Evolutionary conservation across 2,797 vertebrate species (phyloP).

Genomic region (Scolopax bukidnonensis): DNA sequence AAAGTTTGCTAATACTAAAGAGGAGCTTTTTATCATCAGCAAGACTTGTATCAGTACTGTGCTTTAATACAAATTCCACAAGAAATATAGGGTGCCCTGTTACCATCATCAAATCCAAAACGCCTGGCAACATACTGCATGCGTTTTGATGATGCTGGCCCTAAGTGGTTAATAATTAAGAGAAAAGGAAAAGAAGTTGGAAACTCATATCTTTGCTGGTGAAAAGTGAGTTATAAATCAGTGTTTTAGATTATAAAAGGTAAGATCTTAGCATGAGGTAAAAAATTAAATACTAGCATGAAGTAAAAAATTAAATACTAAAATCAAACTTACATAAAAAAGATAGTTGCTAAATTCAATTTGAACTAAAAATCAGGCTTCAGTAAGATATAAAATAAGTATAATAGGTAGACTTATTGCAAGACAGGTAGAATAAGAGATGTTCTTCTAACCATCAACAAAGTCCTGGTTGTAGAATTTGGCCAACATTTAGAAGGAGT

Average conservation of each 20-base stretch:
- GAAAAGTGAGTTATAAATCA: slow-evolving; percentile 22
- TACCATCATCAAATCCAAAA: slow-evolving; percentile 37
- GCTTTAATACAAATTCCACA: slow-evolving; percentile 61
- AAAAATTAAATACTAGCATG: neutral
- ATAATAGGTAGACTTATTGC: neutral
- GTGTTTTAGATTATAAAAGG: slow-evolving; percentile 8
- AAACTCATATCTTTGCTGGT: slow-evolving; percentile 45
- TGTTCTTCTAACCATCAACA: neutral
- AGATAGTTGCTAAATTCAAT: neutral
- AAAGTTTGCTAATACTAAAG: slow-evolving; percentile 42
- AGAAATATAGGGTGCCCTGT: neutral
- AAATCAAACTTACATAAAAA: neutral
- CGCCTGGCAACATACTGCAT: neutral
- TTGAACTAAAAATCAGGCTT: neutral
- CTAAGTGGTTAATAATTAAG: slow-evolving; percentile 19
- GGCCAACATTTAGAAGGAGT: neutral
- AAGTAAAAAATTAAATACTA: neutral
- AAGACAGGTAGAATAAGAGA: slow-evolving; percentile 6
- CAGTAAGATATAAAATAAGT: neutral
- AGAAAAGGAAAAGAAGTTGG: slow-evolving; percentile 27
- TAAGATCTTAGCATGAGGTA: neutral
- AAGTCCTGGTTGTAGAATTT: neutral
- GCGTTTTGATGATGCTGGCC: neutral
- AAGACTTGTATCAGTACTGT: slow-evolving; percentile 15
- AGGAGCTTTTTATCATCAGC: slow-evolving; percentile 47